A percentile compares a stretch with the other conserved stretches of the same genome.
Evolutionary conservation across 2,797 vertebrate species (phyloP).

Genomic region (Vespertilio murinus): DNA sequence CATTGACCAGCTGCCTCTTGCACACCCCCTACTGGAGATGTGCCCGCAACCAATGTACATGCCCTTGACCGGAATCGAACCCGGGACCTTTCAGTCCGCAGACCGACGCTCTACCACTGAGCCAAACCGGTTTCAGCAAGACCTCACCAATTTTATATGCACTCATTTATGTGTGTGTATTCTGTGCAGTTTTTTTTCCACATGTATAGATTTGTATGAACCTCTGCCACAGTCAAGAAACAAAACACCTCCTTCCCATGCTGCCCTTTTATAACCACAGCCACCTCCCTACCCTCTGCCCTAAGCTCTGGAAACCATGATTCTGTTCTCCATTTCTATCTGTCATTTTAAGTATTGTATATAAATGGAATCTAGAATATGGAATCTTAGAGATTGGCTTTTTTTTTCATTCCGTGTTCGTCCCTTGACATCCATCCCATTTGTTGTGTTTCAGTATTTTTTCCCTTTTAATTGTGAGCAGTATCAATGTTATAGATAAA

Average conservation of each 20-base stretch:
- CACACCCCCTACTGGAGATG: too few species aligned
- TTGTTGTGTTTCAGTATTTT: not conserved
- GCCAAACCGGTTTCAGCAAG: too few species aligned
- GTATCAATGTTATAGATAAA: not conserved
- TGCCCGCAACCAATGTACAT: too few species aligned
- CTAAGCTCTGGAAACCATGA: not conserved
- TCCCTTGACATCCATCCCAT: not conserved
- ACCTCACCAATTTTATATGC: not conserved
- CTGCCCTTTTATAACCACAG: not conserved
- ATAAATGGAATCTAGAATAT: not conserved
- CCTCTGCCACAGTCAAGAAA: not conserved
- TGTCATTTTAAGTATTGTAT: not conserved
- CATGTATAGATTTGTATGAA: not conserved
- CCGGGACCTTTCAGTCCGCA: too few species aligned
- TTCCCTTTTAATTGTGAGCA: not conserved
- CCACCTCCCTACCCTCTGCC: not conserved
- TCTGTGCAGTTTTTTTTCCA: not conserved
- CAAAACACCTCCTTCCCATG: not conserved
- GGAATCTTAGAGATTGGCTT: not conserved
- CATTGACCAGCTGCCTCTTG: too few species aligned
- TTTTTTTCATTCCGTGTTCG: slow-evolving; percentile 46
- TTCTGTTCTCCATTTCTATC: not conserved
- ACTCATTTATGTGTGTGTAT: not conserved
- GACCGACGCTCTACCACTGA: too few species aligned
- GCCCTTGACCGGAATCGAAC: too few species aligned